Percentiles rank a stretch among this genome's conserved stretches.
phyloP scores from a whole-genome alignment of 2,797 vertebrate genomes.

The Alosa sapidissima region DNA sequence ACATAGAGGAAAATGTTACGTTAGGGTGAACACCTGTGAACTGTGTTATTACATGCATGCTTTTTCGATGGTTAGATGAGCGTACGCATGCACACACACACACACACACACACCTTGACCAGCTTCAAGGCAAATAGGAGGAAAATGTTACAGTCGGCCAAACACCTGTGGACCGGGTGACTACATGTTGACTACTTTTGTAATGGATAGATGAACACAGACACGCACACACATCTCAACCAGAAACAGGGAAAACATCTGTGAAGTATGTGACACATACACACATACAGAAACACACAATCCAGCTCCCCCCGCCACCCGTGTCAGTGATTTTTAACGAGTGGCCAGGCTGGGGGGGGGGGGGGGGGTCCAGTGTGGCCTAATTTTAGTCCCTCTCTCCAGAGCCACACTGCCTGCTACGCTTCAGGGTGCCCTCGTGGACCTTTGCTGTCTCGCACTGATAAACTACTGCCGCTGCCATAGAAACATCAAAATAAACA shows the following conservation, averaged over 20 bases:
- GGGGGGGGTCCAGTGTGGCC: background rate
- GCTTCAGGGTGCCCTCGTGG: background rate
- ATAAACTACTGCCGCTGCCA: constrained; percentile 44
- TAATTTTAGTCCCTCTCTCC: background rate
- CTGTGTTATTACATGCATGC: too few relatives aligned
- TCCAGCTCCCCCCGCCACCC: background rate
- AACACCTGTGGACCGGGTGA: too few relatives aligned
- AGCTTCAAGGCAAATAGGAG: background rate
- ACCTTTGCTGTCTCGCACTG: constrained; percentile 9
- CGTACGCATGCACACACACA: too few relatives aligned
- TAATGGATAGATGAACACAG: background rate
- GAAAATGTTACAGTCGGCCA: background rate
- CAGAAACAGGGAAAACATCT: too few relatives aligned
- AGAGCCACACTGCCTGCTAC: background rate
- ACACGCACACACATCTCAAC: background rate
- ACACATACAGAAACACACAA: background rate
- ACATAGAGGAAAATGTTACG: too few relatives aligned
- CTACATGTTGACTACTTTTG: background rate
- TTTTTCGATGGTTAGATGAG: too few relatives aligned
- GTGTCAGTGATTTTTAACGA: too few relatives aligned
- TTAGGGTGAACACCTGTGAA: too few relatives aligned
- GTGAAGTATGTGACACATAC: background rate
- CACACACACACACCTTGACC: background rate
- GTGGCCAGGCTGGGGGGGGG: too few relatives aligned
- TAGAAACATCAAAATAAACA: constrained; percentile 54